Conservation (phyloP, 2,888 invertebrate species). For the Lochmaea capreae region DNA sequence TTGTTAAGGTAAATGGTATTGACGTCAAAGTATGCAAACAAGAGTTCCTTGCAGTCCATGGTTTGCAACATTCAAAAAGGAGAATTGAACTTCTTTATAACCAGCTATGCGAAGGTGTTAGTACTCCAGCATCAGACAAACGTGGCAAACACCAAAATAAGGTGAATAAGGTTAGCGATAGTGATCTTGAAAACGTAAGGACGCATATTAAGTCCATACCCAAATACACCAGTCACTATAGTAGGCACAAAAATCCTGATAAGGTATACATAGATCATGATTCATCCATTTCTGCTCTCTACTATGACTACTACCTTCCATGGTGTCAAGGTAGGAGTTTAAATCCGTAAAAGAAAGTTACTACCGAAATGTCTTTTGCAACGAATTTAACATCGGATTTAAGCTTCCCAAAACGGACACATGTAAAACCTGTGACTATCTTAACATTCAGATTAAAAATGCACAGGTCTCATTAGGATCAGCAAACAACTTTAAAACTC, state of each 20-base stretch:
- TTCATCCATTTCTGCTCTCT: conserved; percentile 10
- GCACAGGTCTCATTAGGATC: conserved; percentile 31
- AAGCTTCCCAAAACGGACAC: conserved; percentile 46
- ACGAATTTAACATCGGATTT: conserved; percentile 45
- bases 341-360: conserved; percentile 16
- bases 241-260: conserved; percentile 27
- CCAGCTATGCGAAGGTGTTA: neutral
- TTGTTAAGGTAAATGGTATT: neutral
- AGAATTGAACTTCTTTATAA: too few relatives aligned
- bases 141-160: conserved; percentile 20
- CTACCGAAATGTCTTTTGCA: conserved; percentile 26
- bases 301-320: conserved; percentile 12
- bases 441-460: neutral
- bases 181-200: conserved; percentile 34
- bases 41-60: neutral
- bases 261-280: conserved; percentile 19
- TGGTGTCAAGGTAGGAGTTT: neutral
- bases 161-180: conserved; percentile 36
- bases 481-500: conserved; percentile 27
- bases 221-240: conserved; percentile 37
- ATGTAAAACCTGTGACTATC: conserved; percentile 36
- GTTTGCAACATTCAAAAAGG: neutral
- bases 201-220: conserved; percentile 43
- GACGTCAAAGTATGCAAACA: neutral
- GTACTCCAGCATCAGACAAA: conserved; percentile 12